A percentile compares a stretch with the other conserved stretches of the same genome.
phyloP scores from a whole-genome alignment of 2,113 vertebrate species.

The Cynoglossus semilaevis region DNA sequence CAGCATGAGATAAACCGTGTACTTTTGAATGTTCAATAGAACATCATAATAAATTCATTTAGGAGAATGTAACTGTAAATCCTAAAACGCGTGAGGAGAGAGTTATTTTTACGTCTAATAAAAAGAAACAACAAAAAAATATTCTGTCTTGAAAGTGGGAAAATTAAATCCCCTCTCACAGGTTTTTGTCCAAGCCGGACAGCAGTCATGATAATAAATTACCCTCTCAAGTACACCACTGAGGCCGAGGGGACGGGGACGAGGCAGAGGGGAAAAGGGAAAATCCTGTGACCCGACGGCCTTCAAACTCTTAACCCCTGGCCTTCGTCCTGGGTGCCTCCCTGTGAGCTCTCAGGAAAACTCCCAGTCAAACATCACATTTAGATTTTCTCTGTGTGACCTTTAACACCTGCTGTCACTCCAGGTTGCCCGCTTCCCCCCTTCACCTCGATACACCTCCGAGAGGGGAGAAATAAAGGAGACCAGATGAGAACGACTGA shows the following conservation, averaged over 20 bases:
- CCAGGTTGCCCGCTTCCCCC: constrained; percentile 43
- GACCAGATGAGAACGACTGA: constrained; percentile 39
- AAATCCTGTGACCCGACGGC: constrained; percentile 72
- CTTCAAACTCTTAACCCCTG: constrained; percentile 79
- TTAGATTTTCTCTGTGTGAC: constrained; percentile 59
- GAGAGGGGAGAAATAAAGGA: background rate
- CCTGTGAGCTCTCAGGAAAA: constrained; percentile 58
- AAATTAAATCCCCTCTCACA: constrained; percentile 34
- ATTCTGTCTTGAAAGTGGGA: constrained; percentile 39
- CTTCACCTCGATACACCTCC: constrained; percentile 58
- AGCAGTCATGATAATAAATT: constrained; percentile 73
- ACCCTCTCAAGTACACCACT: constrained; percentile 72
- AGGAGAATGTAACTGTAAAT: too few species aligned
- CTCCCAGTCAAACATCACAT: constrained; percentile 46
- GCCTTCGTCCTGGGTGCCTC: constrained; percentile 65
- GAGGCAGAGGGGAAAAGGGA: constrained; percentile 70
- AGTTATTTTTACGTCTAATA: background rate
- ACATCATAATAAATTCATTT: too few species aligned
- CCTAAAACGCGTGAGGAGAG: too few species aligned
- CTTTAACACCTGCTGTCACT: constrained; percentile 51
- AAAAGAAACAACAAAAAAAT: constrained; percentile 22
- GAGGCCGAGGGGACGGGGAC: constrained; percentile 71
- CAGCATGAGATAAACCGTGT: too few species aligned
- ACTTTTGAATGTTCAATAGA: too few species aligned
- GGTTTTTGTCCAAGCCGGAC: constrained; percentile 49